Evolutionary conservation across 2,797 vertebrate genomes (phyloP), one percentile per base, ranked within the genome.

Genomic region (Xenentodon cancila): DNA sequence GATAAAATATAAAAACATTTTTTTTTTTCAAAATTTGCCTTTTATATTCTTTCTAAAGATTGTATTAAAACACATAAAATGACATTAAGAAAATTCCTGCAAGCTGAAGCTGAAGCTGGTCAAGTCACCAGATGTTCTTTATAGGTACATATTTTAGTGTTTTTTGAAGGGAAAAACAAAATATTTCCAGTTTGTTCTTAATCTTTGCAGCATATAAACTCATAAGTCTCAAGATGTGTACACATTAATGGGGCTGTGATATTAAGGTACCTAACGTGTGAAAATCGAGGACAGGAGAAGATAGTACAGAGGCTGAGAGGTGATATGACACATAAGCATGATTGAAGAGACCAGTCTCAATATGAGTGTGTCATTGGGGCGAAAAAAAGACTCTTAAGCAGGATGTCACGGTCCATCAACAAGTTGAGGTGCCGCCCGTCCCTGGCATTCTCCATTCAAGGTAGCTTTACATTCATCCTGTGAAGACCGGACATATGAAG

Each of bases 391-490:
- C 57, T 66, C 57, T 59, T 52, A 70, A 53, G 13, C 43, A 74
- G 80, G 74, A 80, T 80, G 68, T 84, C 86, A 62, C 82, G 82
- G 77, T 81, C 59, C 57, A 57, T 71, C 77, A 75, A 59, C 77
- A 55, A 51, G 63, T 64, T 18, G 61, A 79, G 67, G 79, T 78
- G 75, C 71, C 7, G 53, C 68, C 74, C 18, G 45, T 63, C 68
- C 22, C 40, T 37, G 59, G 34, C 60, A 34, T 44, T 67, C 27
- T 53, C 42, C 53, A 64, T 67, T 75, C 69, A 64, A 61, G 63
- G 59, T 56, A 75, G 67, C 64, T 42, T 74, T 68, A 49, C 66
- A 22, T 52, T 37, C 37, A 53, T 47, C 21, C 44, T 1, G 12
- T 66, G 55, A 75, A 82, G 55, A 72, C 74, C 40, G 55, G 64